Percentiles rank a stretch among this genome's conserved stretches.
Evolutionary conservation across 2,797 vertebrate genomes (phyloP).

Genomic region (Periparus ater): DNA sequence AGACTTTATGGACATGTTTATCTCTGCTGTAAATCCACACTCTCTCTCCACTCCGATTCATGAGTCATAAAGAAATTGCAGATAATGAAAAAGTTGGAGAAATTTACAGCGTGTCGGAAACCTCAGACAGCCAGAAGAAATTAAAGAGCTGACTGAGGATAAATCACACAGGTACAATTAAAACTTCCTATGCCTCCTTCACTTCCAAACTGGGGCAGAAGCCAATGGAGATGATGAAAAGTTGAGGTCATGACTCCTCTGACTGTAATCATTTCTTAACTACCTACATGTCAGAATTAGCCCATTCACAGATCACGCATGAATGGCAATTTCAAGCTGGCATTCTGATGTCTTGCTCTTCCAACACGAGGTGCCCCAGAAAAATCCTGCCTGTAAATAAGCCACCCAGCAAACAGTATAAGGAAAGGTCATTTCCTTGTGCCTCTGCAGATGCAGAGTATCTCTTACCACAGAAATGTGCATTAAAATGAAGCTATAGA

Average conservation of each 20-base stretch:
- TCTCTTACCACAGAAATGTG: conserved; percentile 29
- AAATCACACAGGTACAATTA: conserved; percentile 85
- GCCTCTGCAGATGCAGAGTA: conserved; percentile 42
- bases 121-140: conserved; percentile 86
- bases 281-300: conserved; percentile 79
- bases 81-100: conserved; percentile 87
- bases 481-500: conserved; percentile 70
- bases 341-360: conserved; percentile 1
- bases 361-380: conserved; percentile 17
- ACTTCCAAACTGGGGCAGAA: conserved; percentile 79
- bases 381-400: conserved; percentile 67
- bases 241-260: conserved; percentile 76
- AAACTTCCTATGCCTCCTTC: conserved; percentile 78
- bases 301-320: conserved; percentile 67
- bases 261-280: conserved; percentile 76
- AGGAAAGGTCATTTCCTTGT: conserved; percentile 35
- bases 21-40: conserved; percentile 84
- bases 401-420: conserved; percentile 36
- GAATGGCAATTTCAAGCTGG: conserved; percentile 57
- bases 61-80: conserved; percentile 85
- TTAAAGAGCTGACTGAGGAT: conserved; percentile 85
- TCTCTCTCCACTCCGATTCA: conserved; percentile 84
- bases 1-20: conserved; percentile 87
- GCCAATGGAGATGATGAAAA: conserved; percentile 79
- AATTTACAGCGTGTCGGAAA: conserved; percentile 86